phyloP scores from a whole-genome alignment of 2,888 invertebrate genomes.

The Ariolimax columbianus region DNA sequence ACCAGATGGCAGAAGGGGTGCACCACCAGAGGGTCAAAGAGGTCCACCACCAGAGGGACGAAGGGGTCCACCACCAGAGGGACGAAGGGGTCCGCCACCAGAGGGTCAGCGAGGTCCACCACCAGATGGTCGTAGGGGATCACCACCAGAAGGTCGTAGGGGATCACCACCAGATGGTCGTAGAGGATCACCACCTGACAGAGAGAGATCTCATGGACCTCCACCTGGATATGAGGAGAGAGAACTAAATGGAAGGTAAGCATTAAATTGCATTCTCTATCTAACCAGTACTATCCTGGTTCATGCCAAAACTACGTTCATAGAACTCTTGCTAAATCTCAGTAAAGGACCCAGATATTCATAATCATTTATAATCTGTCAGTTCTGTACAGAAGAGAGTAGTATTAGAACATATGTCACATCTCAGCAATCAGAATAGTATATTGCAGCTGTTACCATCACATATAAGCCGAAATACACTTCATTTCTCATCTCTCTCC shows the following conservation, averaged over 20 bases:
- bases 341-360: too few relatives aligned
- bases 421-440: too few relatives aligned
- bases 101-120: slow-evolving; percentile 53
- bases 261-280: not conserved
- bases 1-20: slow-evolving; percentile 52
- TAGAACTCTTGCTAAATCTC: not conserved
- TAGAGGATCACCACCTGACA: slow-evolving; percentile 49
- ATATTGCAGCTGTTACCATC: too few relatives aligned
- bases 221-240: slow-evolving; percentile 44
- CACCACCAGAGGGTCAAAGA: slow-evolving; percentile 43
- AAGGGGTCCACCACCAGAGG: slow-evolving; percentile 42
- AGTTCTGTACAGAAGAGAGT: too few relatives aligned
- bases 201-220: slow-evolving; percentile 48
- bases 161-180: slow-evolving; percentile 46
- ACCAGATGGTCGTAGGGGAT: slow-evolving; percentile 47
- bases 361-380: too few relatives aligned
- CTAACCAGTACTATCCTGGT: not conserved
- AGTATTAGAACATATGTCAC: too few relatives aligned
- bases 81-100: slow-evolving; percentile 37
- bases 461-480: too few relatives aligned
- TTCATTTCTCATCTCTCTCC: too few relatives aligned
- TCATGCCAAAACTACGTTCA: not conserved
- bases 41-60: slow-evolving; percentile 34
- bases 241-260: not conserved
- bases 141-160: slow-evolving; percentile 31